Percentiles rank a stretch among this genome's conserved stretches.
Evolutionary conservation across 2,888 invertebrate species (phyloP).

Genomic region (Drosophila dives): DNA sequence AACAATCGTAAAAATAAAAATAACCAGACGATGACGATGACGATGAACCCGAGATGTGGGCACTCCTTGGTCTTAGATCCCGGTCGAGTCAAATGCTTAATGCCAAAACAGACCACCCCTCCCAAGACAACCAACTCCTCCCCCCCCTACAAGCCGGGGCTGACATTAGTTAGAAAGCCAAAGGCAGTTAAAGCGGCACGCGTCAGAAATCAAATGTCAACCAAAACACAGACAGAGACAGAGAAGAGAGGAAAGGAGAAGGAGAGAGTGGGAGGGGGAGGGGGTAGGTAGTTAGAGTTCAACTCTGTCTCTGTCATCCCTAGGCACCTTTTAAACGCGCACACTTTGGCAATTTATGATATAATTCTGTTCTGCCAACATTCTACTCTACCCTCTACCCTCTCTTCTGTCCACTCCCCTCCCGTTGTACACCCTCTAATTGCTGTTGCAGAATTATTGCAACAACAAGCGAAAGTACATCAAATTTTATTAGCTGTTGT

Average conservation of each 20-base stretch:
- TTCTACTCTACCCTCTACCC: neutral
- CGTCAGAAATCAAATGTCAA: slow-evolving; percentile 77
- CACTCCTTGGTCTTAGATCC: slow-evolving; percentile 41
- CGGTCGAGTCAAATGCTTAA: slow-evolving; percentile 10
- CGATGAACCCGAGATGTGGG: slow-evolving; percentile 45
- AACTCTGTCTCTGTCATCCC: slow-evolving; percentile 24
- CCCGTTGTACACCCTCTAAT: slow-evolving; percentile 29
- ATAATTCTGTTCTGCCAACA: slow-evolving; percentile 3
- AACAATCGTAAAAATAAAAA: slow-evolving; percentile 75
- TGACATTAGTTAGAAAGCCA: slow-evolving; percentile 22
- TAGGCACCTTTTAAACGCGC: slow-evolving; percentile 48
- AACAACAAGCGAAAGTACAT: slow-evolving; percentile 6
- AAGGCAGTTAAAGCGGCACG: slow-evolving; percentile 70
- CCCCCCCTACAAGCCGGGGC: neutral
- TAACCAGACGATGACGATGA: slow-evolving; percentile 40
- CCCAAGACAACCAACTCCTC: neutral
- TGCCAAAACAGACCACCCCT: slow-evolving; percentile 24
- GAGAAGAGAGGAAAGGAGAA: neutral
- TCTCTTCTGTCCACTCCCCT: neutral
- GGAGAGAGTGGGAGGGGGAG: neutral
- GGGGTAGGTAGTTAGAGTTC: neutral
- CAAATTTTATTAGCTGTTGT: slow-evolving; percentile 53
- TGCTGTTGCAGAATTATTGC: slow-evolving; percentile 44
- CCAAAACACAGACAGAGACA: slow-evolving; percentile 18
- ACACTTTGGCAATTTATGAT: slow-evolving; percentile 55